These are phyloP conservation scores for Labia minor DNA, from an alignment of 2,888 invertebrate species.

Conservation along the genomic window DNA sequence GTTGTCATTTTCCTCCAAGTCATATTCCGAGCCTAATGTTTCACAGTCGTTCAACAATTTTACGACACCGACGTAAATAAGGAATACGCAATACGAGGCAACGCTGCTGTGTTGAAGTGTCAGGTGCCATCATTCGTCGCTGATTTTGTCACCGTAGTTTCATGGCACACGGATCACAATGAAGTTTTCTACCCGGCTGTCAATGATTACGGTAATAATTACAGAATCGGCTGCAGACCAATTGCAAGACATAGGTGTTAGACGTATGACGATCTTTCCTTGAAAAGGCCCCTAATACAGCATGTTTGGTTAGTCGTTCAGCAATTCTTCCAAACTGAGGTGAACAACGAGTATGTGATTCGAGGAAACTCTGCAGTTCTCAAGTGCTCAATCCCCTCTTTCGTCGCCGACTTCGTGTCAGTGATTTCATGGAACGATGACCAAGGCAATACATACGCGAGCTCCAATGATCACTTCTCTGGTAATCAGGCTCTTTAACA, in stretches of 20 bases:
- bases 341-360: constrained; percentile 82
- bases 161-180: constrained; percentile 74
- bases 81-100: constrained; percentile 82
- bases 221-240: not conserved
- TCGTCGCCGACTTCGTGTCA: constrained; percentile 81
- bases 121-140: constrained; percentile 86
- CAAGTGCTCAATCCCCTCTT: constrained; percentile 82
- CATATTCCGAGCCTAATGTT: constrained; percentile 16
- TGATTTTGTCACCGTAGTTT: constrained; percentile 78
- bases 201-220: constrained; percentile 25
- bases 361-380: constrained; percentile 76
- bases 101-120: constrained; percentile 79
- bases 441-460: constrained; percentile 37
- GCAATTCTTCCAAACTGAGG: constrained; percentile 81
- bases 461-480: constrained; percentile 21
- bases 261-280: too few relatives aligned
- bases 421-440: constrained; percentile 67
- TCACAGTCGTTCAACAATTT: constrained; percentile 63
- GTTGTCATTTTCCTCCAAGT: not conserved
- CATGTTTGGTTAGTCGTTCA: constrained; percentile 58
- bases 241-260: not conserved
- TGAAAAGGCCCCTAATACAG: too few relatives aligned
- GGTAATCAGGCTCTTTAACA: constrained; percentile 22
- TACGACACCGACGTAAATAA: constrained; percentile 78
- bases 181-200: constrained; percentile 52